Conservation (phyloP, 1,140 invertebrate species). For the Acarapis woodi region DNA sequence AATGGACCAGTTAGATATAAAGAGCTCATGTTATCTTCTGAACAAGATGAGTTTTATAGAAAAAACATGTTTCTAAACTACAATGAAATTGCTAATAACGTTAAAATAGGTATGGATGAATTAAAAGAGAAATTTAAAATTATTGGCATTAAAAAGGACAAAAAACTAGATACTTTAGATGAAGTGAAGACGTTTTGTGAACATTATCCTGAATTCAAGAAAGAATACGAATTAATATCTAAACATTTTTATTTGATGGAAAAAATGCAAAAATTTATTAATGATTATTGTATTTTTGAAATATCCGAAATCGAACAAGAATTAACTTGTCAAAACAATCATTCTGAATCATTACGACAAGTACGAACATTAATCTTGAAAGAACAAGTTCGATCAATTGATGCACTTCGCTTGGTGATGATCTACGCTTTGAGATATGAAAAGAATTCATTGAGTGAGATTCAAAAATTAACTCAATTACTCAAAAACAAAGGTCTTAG, state of each 20-base stretch:
- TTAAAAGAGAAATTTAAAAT: conserved; percentile 86
- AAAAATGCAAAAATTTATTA: conserved; percentile 60
- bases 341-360: conserved; percentile 41
- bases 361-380: conserved; percentile 36
- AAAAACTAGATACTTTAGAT: conserved; percentile 88
- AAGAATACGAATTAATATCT: conserved; percentile 89
- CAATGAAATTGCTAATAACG: conserved; percentile 89
- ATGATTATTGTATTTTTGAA: conserved; percentile 44
- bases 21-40: conserved; percentile 70
- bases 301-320: conserved; percentile 92
- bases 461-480: conserved; percentile 32
- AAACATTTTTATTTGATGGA: conserved; percentile 91
- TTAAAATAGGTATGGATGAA: conserved; percentile 87
- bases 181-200: conserved; percentile 99
- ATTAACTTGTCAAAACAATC: conserved; percentile 68
- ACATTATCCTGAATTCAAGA: conserved; percentile 93
- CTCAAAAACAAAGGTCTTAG: conserved; percentile 35
- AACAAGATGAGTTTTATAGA: conserved; percentile 92
- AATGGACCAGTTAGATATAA: conserved; percentile 41
- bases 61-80: conserved; percentile 89
- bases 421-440: conserved; percentile 76
- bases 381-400: conserved; percentile 37
- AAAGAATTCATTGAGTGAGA: conserved; percentile 53
- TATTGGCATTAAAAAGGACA: conserved; percentile 80
- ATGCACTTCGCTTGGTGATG: conserved; percentile 60